Percentiles rank a stretch among this genome's conserved stretches.
phyloP scores from a whole-genome alignment of 2,113 vertebrate genomes.

The Toxotes chatareus region DNA sequence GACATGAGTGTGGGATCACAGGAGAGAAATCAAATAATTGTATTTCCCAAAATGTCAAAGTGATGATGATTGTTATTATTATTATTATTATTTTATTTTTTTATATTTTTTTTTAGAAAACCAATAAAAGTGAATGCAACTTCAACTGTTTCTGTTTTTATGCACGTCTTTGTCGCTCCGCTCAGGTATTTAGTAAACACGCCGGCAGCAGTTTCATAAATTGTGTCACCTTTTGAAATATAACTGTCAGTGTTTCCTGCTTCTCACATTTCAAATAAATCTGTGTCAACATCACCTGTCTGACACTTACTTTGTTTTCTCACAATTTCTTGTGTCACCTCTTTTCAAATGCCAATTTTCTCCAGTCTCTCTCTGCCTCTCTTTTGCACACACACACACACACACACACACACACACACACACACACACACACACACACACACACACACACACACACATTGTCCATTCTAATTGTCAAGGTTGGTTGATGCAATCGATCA shows the following conservation, averaged over 20 bases:
- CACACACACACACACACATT: neutral
- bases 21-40: neutral
- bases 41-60: neutral
- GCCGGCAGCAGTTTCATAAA: conserved; percentile 14
- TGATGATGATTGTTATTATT: neutral
- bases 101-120: too few relatives aligned
- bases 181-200: neutral
- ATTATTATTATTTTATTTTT: neutral
- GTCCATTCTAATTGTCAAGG: conserved; percentile 47
- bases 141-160: neutral
- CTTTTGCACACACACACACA: neutral
- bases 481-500: conserved; percentile 62
- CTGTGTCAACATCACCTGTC: conserved; percentile 15
- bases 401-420: neutral
- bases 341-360: conserved; percentile 44
- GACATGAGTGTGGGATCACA: neutral
- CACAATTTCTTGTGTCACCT: conserved; percentile 9
- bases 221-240: conserved; percentile 21
- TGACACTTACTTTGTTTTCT: conserved; percentile 28
- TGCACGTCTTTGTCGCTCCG: neutral
- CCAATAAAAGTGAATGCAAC: neutral
- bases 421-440: neutral
- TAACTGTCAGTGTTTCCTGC: conserved; percentile 16
- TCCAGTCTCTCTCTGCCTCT: conserved; percentile 10
- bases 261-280: conserved; percentile 13